Conservation (phyloP, 1,140 invertebrate genomes). For the Leptoteleia sp. region DNA sequence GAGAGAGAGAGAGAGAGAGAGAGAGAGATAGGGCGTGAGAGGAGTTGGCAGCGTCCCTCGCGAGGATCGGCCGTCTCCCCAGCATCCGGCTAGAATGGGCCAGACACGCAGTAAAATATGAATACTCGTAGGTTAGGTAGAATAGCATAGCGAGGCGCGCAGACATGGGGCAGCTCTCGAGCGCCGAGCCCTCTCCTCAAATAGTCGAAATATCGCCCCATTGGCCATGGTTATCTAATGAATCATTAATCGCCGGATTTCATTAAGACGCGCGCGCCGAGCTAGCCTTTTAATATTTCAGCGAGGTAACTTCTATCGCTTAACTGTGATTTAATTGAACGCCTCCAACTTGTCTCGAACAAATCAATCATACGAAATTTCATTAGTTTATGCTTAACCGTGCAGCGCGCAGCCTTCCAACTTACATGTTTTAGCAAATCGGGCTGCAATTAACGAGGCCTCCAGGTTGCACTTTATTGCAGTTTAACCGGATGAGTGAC, state of each 20-base stretch:
- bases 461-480: constrained; percentile 3
- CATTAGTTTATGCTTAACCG: constrained; percentile 49
- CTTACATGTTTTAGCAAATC: constrained; percentile 24
- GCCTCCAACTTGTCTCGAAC: constrained; percentile 21
- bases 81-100: constrained; percentile 53
- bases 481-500: not conserved
- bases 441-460: constrained; percentile 8
- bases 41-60: constrained; percentile 57
- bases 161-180: no score
- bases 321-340: constrained; percentile 46
- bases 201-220: constrained; percentile 51
- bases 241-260: constrained; percentile 35
- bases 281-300: constrained; percentile 45
- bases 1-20: no score
- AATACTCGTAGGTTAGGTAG: no score
- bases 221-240: constrained; percentile 29
- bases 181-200: constrained; percentile 40
- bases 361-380: constrained; percentile 47
- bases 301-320: constrained; percentile 40
- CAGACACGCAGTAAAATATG: constrained; percentile 46
- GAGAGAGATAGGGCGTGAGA: no score
- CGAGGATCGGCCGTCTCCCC: no score
- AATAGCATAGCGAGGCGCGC: no score
- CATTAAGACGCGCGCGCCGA: constrained; percentile 10
- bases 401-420: constrained; percentile 18